Base-by-base conservation (phyloP, 1,140 invertebrate genomes). In the Ooceraea biroi region DNA sequence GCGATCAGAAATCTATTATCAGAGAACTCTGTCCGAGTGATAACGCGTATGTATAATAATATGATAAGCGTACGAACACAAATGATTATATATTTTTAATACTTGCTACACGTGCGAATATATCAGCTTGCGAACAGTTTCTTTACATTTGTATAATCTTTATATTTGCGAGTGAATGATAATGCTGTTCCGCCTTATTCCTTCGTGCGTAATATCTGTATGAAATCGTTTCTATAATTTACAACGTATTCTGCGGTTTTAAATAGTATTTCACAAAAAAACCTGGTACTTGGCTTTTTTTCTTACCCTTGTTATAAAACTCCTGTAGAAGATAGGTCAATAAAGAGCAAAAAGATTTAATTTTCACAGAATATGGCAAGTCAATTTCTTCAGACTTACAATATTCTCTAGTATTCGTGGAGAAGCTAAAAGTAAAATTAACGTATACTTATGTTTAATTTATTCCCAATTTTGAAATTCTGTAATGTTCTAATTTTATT, bases 91-190 rank as follows among this genome's bases (percentile, higher is more conserved):
- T 91, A 91, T 91, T 91, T 91, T 91, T 91, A 91, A 91, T 91
- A 91, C 88, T 83, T 83, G 77, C 82, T 85, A 85, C 80, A 88
- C 78, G 77, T 85, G 36, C 50, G 76, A 90, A 90, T 36, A 36
- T 36, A 90, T 91, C 85, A 85, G 90, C 89, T 92, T 91, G 87
- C 87, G 89, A 91, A 91, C 90, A 91, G 85, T 90, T 92, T 83
- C 85, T 91, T 92, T 91, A 91, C 91, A 92, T 92, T 91, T 92
- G 88, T 91, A 91, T 88, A 83, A 77, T 88, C 87, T 91, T 91
- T 91, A 90, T 91, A 91, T 88, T 90, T 88, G 88, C 88, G 82
- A 83, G 84, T 90, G 90, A 91, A 91, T 71, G 89, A 88, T 90
- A 7, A 90, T 85, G 86, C 90, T 90, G 87, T 90, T 91, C 84